Conservation (phyloP, 2,888 invertebrate genomes). For the Patella pellucida region DNA sequence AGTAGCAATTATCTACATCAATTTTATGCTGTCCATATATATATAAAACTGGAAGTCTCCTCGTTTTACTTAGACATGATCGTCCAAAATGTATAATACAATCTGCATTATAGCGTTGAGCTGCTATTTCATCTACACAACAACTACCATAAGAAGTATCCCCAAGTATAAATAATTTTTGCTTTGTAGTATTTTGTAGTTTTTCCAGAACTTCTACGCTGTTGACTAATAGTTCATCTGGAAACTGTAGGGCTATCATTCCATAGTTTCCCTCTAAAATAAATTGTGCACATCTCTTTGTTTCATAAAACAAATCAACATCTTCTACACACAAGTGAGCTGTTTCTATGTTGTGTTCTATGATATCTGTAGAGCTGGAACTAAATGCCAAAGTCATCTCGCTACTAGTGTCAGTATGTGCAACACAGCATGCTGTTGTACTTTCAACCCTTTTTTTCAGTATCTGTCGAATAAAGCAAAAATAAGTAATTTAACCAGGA, state of each 20-base stretch:
- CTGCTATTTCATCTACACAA: constrained; percentile 90
- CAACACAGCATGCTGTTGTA: too few species aligned
- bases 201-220: constrained; percentile 78
- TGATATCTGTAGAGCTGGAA: too few species aligned
- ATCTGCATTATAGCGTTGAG: constrained; percentile 88
- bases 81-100: constrained; percentile 92
- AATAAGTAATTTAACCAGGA: too few species aligned
- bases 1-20: constrained; percentile 70
- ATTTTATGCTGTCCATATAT: constrained; percentile 74
- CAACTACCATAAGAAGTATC: constrained; percentile 96
- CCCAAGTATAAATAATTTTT: constrained; percentile 81
- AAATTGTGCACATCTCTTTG: too few species aligned
- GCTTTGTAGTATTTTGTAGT: constrained; percentile 73
- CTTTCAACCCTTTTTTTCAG: too few species aligned
- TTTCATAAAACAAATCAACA: too few species aligned
- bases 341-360: too few species aligned
- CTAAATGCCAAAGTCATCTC: too few species aligned
- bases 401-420: too few species aligned
- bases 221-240: constrained; percentile 82
- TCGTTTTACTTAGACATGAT: constrained; percentile 83
- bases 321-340: too few species aligned
- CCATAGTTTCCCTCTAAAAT: too few species aligned
- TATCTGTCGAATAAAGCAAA: too few species aligned
- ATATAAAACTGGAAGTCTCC: constrained; percentile 79
- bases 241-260: constrained; percentile 88